Percentiles rank a stretch among this genome's conserved stretches.
Evolutionary conservation across 2,113 vertebrate species (phyloP).

Genomic region (Ammodytes marinus): DNA sequence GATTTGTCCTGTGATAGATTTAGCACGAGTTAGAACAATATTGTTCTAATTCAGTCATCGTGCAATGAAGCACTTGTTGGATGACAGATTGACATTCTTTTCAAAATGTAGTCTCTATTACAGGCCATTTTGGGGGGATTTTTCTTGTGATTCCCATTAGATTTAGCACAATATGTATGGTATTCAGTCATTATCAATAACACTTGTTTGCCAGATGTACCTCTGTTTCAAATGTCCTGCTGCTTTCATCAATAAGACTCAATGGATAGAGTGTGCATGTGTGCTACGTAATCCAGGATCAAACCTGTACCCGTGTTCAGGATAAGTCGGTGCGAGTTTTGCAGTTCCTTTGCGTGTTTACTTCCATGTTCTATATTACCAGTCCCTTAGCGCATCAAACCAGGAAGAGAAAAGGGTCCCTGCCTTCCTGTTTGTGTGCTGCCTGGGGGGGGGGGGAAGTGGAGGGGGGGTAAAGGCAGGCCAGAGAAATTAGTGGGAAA

Average conservation of each 20-base stretch:
- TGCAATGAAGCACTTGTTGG: too few species aligned
- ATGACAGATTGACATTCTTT: neutral
- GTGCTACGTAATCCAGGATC: neutral
- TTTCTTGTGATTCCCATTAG: neutral
- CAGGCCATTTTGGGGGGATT: neutral
- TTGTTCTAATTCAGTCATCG: too few species aligned
- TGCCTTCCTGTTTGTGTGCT: slow-evolving; percentile 78
- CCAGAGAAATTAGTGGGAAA: slow-evolving; percentile 24
- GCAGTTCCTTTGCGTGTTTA: slow-evolving; percentile 44
- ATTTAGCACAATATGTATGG: neutral
- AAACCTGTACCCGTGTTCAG: slow-evolving; percentile 22
- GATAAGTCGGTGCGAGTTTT: slow-evolving; percentile 4
- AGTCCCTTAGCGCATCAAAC: slow-evolving; percentile 51
- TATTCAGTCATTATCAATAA: neutral
- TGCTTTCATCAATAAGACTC: neutral
- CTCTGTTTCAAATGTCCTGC: neutral
- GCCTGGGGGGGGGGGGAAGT: slow-evolving; percentile 39
- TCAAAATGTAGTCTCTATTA: neutral
- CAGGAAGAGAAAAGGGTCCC: slow-evolving; percentile 65
- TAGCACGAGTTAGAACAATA: too few species aligned
- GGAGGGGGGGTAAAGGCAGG: slow-evolving; percentile 16
- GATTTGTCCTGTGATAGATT: too few species aligned
- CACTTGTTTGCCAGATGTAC: neutral
- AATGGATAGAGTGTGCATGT: too few species aligned
- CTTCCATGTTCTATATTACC: slow-evolving; percentile 51